A percentile compares a stretch with the other conserved stretches of the same genome.
These are phyloP conservation scores for Chrysotoxum bicinctum DNA, from an alignment of 2,888 invertebrate species.

Conservation along the genomic window DNA sequence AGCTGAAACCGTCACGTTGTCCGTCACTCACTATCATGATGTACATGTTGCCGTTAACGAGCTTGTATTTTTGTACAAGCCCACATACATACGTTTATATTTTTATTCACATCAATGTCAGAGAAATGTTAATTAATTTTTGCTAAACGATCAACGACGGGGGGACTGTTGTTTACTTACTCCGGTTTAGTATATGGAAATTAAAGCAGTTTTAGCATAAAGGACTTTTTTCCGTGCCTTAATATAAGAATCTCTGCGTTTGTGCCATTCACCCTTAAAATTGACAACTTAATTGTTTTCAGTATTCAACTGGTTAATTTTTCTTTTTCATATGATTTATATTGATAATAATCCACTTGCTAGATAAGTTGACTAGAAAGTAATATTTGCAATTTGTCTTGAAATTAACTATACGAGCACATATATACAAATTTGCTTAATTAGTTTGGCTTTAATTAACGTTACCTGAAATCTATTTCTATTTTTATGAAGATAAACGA, in stretches of 20 bases:
- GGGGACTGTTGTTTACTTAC: conserved; percentile 57
- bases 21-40: conserved; percentile 48
- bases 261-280: conserved; percentile 43
- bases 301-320: not conserved
- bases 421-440: no score
- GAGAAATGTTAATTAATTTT: conserved; percentile 69
- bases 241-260: conserved; percentile 15
- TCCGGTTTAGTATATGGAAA: conserved; percentile 10
- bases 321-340: not conserved
- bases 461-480: no score
- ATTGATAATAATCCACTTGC: no score
- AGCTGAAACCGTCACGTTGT: conserved; percentile 24
- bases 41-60: conserved; percentile 34
- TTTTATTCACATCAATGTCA: conserved; percentile 46
- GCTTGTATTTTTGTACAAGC: not conserved
- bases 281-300: not conserved
- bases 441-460: no score
- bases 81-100: not conserved
- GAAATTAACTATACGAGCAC: no score
- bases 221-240: no score
- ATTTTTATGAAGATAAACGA: no score
- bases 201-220: conserved; percentile 24
- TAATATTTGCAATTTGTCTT: no score
- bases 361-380: no score
- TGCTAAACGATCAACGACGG: conserved; percentile 65